Evolutionary conservation across 2,888 invertebrate species (phyloP).

Genomic region (Drosophila setosimentum): DNA sequence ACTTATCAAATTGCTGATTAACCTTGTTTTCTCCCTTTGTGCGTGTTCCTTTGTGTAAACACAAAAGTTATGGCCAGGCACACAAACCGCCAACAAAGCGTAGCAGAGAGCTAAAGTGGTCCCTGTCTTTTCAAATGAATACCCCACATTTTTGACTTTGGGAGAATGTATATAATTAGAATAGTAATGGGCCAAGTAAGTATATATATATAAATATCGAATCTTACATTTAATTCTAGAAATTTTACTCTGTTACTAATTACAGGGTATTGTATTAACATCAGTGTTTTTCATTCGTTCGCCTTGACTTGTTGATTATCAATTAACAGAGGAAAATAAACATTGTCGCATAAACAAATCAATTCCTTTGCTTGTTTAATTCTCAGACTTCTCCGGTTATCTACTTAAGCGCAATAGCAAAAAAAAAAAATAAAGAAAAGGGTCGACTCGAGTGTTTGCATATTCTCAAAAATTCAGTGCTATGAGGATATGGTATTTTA

Average conservation of each 20-base stretch:
- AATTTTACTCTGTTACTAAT: background rate
- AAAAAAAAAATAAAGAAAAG: background rate
- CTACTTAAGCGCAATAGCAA: conserved; percentile 5
- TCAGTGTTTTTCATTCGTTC: background rate
- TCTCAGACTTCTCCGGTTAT: conserved; percentile 7
- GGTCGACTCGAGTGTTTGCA: conserved; percentile 25
- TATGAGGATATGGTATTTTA: background rate
- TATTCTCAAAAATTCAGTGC: conserved; percentile 13
- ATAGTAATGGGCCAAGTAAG: background rate
- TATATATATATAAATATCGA: too few species aligned
- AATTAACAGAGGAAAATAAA: conserved; percentile 46
- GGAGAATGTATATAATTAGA: background rate
- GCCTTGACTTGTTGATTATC: conserved; percentile 46
- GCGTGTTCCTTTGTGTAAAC: conserved; percentile 35
- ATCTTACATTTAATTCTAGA: background rate
- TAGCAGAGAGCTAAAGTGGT: background rate
- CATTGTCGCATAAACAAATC: conserved; percentile 22
- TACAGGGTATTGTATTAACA: conserved; percentile 22
- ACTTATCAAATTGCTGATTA: conserved; percentile 54
- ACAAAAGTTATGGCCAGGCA: conserved; percentile 19
- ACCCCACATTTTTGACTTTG: background rate
- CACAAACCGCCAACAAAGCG: conserved; percentile 3
- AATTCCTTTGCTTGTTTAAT: conserved; percentile 23
- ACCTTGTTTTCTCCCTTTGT: conserved; percentile 40
- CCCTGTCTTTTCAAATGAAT: conserved; percentile 7